phyloP scores from a whole-genome alignment of 2,113 vertebrate genomes.

The Mirza zaza region DNA sequence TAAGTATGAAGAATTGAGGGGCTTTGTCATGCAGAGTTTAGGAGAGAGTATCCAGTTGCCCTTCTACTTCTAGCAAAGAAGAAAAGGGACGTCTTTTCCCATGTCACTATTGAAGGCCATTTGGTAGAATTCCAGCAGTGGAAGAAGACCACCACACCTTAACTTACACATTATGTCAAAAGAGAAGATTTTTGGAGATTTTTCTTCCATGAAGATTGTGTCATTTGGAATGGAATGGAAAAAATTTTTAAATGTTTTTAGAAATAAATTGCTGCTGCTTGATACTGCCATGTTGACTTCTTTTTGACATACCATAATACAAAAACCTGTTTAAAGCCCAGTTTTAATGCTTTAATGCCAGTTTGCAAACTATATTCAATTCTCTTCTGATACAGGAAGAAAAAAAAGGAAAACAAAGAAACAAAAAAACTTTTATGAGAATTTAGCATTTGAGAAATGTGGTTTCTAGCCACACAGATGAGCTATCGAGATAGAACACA shows the following conservation, averaged over 20 bases:
- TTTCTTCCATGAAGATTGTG: background rate
- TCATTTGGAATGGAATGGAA: background rate
- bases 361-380: background rate
- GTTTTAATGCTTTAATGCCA: conserved; percentile 13
- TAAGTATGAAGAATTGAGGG: background rate
- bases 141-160: accelerated
- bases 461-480: background rate
- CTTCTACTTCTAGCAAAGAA: background rate
- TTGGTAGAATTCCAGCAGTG: background rate
- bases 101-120: background rate
- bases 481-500: background rate
- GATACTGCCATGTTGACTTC: background rate
- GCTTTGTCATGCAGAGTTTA: accelerated
- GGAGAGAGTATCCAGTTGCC: background rate
- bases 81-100: background rate
- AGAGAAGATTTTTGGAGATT: background rate
- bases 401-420: background rate
- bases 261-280: background rate
- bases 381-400: background rate
- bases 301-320: background rate
- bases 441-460: conserved; percentile 42
- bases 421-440: background rate
- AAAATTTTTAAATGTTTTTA: background rate
- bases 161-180: background rate
- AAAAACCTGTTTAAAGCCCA: conserved; percentile 30